phyloP scores from a whole-genome alignment of 1,140 invertebrate species.

The Drosophila micromelanica region DNA sequence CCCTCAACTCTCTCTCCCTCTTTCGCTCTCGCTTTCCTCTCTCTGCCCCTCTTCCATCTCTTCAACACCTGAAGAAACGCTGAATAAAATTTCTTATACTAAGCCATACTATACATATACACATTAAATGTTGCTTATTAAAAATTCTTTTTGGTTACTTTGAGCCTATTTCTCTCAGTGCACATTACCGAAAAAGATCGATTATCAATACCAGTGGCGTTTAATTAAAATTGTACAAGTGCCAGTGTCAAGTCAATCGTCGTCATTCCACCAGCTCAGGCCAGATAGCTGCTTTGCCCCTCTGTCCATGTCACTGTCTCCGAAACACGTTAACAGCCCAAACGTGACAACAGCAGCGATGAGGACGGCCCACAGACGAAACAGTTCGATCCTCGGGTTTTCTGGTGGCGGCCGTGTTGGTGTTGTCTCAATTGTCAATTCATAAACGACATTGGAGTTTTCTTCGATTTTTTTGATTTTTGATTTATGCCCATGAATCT shows the following conservation, averaged over 20 bases:
- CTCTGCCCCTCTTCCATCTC: too few species aligned
- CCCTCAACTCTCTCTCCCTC: too few species aligned
- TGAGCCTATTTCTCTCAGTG: conserved; percentile 41
- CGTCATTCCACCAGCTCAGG: conserved; percentile 38
- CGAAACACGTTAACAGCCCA: conserved; percentile 78
- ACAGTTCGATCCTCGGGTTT: conserved; percentile 19
- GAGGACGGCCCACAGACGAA: conserved; percentile 23
- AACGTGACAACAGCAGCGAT: conserved; percentile 69
- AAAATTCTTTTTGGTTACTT: too few species aligned
- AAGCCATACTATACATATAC: too few species aligned
- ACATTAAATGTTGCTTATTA: too few species aligned
- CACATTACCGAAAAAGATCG: conserved; percentile 31
- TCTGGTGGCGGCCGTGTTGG: conserved; percentile 34
- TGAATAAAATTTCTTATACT: too few species aligned
- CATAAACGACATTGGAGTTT: conserved; percentile 68
- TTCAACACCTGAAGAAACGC: too few species aligned
- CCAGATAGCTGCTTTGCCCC: neutral
- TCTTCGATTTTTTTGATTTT: conserved; percentile 79
- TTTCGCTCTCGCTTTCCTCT: too few species aligned
- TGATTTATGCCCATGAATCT: conserved; percentile 80
- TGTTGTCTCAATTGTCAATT: conserved; percentile 77
- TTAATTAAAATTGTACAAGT: conserved; percentile 84
- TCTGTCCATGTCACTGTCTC: conserved; percentile 32
- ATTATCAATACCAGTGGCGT: conserved; percentile 76
- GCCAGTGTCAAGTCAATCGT: conserved; percentile 67